Percentiles rank a stretch among this genome's conserved stretches.
These are phyloP conservation scores for Trissolcus brochymenae DNA, from an alignment of 2,888 invertebrate species.

Conservation along the genomic window DNA sequence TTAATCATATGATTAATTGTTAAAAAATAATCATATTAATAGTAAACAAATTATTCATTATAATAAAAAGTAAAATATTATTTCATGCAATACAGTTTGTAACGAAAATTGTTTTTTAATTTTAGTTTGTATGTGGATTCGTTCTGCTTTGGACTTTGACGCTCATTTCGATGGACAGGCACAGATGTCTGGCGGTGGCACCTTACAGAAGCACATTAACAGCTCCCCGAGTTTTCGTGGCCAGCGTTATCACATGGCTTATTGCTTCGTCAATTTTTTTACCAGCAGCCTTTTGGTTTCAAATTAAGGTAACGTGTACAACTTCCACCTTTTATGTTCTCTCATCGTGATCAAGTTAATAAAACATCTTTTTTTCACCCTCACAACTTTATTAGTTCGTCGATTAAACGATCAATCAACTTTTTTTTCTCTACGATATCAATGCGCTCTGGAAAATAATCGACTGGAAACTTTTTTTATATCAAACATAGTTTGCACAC, in stretches of 20 bases:
- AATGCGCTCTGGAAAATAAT: too few species aligned
- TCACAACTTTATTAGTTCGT: too few species aligned
- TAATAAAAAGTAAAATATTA: not conserved
- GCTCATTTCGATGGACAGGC: slow-evolving; percentile 79
- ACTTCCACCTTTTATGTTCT: too few species aligned
- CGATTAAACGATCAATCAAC: too few species aligned
- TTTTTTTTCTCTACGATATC: too few species aligned
- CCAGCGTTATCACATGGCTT: slow-evolving; percentile 77
- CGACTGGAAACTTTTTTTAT: too few species aligned
- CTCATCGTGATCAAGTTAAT: too few species aligned
- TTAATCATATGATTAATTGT: too few species aligned
- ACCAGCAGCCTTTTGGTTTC: slow-evolving; percentile 79
- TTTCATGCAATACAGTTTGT: not conserved
- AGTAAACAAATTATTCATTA: not conserved
- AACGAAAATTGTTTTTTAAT: slow-evolving; percentile 32
- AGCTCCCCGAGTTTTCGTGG: slow-evolving; percentile 73
- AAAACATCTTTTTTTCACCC: too few species aligned
- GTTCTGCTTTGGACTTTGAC: slow-evolving; percentile 80
- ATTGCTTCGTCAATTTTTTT: slow-evolving; percentile 77
- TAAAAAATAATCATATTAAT: too few species aligned
- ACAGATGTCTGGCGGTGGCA: slow-evolving; percentile 79
- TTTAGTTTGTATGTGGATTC: slow-evolving; percentile 79
- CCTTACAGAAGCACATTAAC: slow-evolving; percentile 77
- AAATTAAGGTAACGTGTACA: slow-evolving; percentile 63
- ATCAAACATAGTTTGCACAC: too few species aligned